A percentile compares a stretch with the other conserved stretches of the same genome.
Conservation (phyloP, 2,797 vertebrate species). For the Pseudochaenichthys georgianus region DNA sequence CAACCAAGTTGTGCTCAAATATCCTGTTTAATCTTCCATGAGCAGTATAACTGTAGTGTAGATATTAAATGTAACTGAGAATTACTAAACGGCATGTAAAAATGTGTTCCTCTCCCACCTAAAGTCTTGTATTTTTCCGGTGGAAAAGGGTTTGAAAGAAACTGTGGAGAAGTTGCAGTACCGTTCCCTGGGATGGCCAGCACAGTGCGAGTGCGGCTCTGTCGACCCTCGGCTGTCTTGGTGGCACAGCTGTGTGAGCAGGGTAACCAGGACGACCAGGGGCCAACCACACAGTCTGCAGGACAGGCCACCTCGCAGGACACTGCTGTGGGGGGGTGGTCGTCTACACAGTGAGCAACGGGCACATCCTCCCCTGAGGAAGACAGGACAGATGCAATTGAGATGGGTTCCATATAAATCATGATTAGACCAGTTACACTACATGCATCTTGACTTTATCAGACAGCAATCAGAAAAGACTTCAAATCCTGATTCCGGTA, state of each 20-base stretch:
- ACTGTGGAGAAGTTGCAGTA: conserved; percentile 62
- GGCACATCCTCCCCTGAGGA: conserved; percentile 86
- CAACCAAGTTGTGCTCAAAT: background rate
- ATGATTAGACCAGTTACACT: background rate
- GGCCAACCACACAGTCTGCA: conserved; percentile 89
- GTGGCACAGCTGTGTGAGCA: conserved; percentile 93
- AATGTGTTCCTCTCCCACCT: background rate
- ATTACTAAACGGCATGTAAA: background rate
- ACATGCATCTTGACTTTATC: background rate
- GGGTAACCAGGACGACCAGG: conserved; percentile 92
- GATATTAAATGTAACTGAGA: background rate
- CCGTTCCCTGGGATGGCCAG: conserved; percentile 93
- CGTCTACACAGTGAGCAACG: conserved; percentile 81
- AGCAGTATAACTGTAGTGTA: background rate
- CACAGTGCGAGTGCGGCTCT: conserved; percentile 90
- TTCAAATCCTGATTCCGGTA: conserved; percentile 5
- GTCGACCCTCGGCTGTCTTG: conserved; percentile 90
- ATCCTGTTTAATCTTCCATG: no score
- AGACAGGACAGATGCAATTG: background rate
- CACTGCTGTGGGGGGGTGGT: conserved; percentile 75
- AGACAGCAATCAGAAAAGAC: background rate
- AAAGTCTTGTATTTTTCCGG: no score
- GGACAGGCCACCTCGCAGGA: conserved; percentile 90
- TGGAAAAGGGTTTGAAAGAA: background rate
- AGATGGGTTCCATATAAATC: background rate